Percentiles rank a stretch among this genome's conserved stretches.
These are phyloP conservation scores for Chymomyza caudatula DNA, from an alignment of 2,888 invertebrate species.

Conservation along the genomic window DNA sequence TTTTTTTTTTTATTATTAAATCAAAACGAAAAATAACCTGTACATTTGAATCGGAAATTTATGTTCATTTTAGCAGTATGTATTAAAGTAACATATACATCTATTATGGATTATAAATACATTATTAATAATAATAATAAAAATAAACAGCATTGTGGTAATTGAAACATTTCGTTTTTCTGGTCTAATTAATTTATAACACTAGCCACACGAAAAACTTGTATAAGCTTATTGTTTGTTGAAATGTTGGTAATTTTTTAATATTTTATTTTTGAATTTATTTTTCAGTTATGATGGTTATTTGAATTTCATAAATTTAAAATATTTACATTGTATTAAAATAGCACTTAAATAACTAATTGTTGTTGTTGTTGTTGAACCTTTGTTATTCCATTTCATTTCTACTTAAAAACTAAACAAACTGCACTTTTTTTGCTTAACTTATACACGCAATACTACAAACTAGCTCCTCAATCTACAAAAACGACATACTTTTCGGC, in stretches of 20 bases:
- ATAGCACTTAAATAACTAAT: too few relatives aligned
- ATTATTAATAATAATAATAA: conserved; percentile 15
- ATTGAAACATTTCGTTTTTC: background rate
- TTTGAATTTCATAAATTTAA: too few relatives aligned
- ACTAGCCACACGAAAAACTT: conserved; percentile 89
- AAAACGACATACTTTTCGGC: background rate
- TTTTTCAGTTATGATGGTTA: too few relatives aligned
- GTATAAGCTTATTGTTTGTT: conserved; percentile 87
- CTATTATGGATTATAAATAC: conserved; percentile 19
- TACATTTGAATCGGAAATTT: conserved; percentile 36
- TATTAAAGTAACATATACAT: conserved; percentile 28
- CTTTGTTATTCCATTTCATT: too few relatives aligned
- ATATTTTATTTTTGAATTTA: too few relatives aligned
- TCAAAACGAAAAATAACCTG: conserved; percentile 33
- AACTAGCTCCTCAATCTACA: background rate
- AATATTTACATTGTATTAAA: too few relatives aligned
- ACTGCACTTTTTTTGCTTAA: too few relatives aligned
- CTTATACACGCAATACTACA: too few relatives aligned
- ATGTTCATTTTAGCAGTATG: conserved; percentile 31
- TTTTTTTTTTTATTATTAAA: conserved; percentile 35
- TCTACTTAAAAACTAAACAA: too few relatives aligned
- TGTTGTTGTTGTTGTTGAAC: too few relatives aligned
- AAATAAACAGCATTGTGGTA: conserved; percentile 9
- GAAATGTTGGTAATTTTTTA: too few relatives aligned
- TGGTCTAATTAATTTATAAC: conserved; percentile 85